Conservation (phyloP, 1,140 invertebrate species). For the Chionoecetes opilio region DNA sequence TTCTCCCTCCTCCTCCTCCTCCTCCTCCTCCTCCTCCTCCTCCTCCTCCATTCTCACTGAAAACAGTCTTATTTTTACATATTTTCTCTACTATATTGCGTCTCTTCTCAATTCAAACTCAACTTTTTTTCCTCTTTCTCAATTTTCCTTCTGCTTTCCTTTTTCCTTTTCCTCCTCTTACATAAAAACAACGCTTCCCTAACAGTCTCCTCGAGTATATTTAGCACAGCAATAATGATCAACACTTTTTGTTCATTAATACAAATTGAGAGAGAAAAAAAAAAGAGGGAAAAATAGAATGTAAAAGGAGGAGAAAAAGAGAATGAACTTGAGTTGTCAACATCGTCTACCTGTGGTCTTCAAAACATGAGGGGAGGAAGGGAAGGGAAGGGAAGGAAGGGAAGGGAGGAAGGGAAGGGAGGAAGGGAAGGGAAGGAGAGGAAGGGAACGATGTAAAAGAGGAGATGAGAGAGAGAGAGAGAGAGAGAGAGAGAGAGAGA, state of each 20-base stretch:
- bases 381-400: background rate
- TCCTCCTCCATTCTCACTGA: no score
- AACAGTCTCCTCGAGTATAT: background rate
- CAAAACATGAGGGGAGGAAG: background rate
- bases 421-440: background rate
- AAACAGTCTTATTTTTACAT: no score
- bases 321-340: background rate
- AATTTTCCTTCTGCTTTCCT: background rate
- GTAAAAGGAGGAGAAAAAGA: background rate
- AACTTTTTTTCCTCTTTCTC: background rate
- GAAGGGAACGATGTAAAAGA: background rate
- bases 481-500: background rate
- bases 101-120: no score
- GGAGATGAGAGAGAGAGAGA: no score
- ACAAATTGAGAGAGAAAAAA: background rate
- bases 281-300: background rate
- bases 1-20: background rate
- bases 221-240: slow-evolving; percentile 1
- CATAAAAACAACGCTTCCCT: background rate
- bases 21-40: no score
- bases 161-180: background rate
- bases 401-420: background rate
- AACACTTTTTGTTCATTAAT: background rate
- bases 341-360: slow-evolving; percentile 7
- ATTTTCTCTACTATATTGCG: no score